Base-by-base conservation (phyloP, 2,113 vertebrate species). In the Cyrtonyx montezumae region DNA sequence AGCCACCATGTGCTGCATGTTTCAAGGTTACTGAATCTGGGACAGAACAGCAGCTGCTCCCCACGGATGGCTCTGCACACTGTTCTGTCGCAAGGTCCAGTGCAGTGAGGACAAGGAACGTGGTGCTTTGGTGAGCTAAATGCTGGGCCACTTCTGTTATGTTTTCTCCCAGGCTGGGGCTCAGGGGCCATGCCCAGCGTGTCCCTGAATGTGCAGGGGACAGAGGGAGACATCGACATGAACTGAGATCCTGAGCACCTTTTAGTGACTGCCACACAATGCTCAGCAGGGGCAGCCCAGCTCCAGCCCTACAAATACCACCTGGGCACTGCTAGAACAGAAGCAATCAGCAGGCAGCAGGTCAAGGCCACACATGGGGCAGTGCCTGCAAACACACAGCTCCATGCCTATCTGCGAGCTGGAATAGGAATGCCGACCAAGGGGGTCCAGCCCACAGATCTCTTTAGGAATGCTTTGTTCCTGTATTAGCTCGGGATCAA, bases 11-110 rank as follows among this genome's bases (percentile, higher is more conserved):
- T 65, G 28, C 88, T 86, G 1, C 4, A 90, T 21, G 3, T 91
- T 96, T 96, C 94, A 96, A 97, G 97, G 96, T 97, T 61, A 94
- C 63, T 21, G 19, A 94, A 97, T 97, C 94, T 97, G 92, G 97
- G 94, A 53, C 97, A 25, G 62, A 94, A 53, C 97, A 25, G 62
- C 61, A 68, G 85, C 78, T 15, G 56, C 0, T 83, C 87, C 87
- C 74, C 55, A 21, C 1, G 28, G 85, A 87, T 32, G 22, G 79
- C 7, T 37, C 68, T 1, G 0, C 3, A 5, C 5, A 65, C 8
- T 32, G 18, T 17, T 25, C 28, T 16, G 23, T 63, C 61, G 58
- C 51, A 7, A 40, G 88, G 61, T 55, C 81, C 82, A 28, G 73
- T 22, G 21, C 16, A 9, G 65, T 6, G 23, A 32, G 53, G 69